These are phyloP conservation scores for Neogobius melanostomus DNA, from an alignment of 2,113 vertebrate genomes.

Conservation along the genomic window DNA sequence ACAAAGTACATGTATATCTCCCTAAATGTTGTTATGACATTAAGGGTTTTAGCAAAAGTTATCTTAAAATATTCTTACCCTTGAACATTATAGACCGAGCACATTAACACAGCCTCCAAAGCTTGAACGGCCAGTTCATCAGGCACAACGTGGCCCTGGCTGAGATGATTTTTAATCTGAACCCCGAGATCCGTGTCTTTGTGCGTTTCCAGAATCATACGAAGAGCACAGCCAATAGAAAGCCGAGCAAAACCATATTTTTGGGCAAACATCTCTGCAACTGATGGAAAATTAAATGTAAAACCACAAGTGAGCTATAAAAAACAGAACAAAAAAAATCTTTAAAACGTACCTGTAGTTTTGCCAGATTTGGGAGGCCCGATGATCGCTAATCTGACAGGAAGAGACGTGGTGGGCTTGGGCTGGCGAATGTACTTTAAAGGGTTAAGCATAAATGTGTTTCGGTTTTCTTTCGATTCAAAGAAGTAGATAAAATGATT, in stretches of 20 bases:
- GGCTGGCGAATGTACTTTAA: constrained; percentile 89
- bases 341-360: constrained; percentile 81
- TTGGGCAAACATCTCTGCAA: constrained; percentile 81
- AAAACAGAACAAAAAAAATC: background rate
- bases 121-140: constrained; percentile 87
- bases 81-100: constrained; percentile 71
- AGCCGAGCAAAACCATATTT: constrained; percentile 81
- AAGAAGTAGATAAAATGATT: constrained; percentile 92
- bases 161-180: constrained; percentile 78
- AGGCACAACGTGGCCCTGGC: constrained; percentile 80
- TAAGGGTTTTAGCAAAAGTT: too few relatives aligned
- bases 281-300: constrained; percentile 61
- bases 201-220: constrained; percentile 73
- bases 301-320: background rate
- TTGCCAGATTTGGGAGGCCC: constrained; percentile 95
- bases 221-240: constrained; percentile 82
- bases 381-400: constrained; percentile 84
- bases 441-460: constrained; percentile 87
- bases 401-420: constrained; percentile 78
- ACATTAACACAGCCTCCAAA: constrained; percentile 84
- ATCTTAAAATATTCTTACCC: constrained; percentile 60
- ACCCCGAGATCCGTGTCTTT: constrained; percentile 77
- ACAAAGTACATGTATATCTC: too few relatives aligned
- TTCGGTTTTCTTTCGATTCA: constrained; percentile 83
- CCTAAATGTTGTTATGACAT: too few relatives aligned